Evolutionary conservation across 2,113 vertebrate genomes (phyloP), one percentile per base, ranked within the genome.

Genomic region (Catagonus wagneri): DNA sequence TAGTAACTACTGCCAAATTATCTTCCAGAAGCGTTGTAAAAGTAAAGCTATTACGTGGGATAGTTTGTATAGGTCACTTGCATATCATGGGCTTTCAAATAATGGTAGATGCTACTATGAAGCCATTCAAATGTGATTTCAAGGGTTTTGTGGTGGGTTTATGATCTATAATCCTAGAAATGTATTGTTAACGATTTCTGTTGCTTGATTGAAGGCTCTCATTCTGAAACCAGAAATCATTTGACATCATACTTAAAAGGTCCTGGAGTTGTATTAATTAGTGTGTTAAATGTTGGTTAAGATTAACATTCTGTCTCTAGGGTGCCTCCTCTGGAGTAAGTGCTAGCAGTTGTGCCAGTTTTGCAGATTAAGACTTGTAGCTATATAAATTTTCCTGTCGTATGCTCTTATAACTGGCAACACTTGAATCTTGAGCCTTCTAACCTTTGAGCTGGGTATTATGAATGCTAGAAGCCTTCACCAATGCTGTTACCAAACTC

Each of bases 261-360:
- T 96, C 65, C 60, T 56, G 25, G 63, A 75, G 52, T 75, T 71
- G 32, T 63, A 56, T 89, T 87, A 91, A 89, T 96, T 75, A 89
- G 54, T 32, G n/a, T 83, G 27, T 78, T 74, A 58, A 72, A 27
- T 96, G 93, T 94, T 93, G 83, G 60, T 92, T 90, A 88, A 88
- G 56, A 54, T 88, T 60, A 68, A 61, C 92, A 61, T 84, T 66
- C 14, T 36, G 4, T 91, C 80, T 95, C 44, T 22, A 29, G 93
- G 68, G 80, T 72, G 32, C 50, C 65, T 85, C 58, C 60, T 23
- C 61, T 83, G 52, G 66, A 61, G 14, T 78, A 60, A 61, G 29
- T 14, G 13, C 69, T 27, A 68, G 39, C 69, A 52, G 44, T n/a
- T 58, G 66, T 66, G 52, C 83, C 65, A 44, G 3, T 80, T 83